Conservation (phyloP, 2,888 invertebrate genomes). For the Eupithecia tripunctaria region DNA sequence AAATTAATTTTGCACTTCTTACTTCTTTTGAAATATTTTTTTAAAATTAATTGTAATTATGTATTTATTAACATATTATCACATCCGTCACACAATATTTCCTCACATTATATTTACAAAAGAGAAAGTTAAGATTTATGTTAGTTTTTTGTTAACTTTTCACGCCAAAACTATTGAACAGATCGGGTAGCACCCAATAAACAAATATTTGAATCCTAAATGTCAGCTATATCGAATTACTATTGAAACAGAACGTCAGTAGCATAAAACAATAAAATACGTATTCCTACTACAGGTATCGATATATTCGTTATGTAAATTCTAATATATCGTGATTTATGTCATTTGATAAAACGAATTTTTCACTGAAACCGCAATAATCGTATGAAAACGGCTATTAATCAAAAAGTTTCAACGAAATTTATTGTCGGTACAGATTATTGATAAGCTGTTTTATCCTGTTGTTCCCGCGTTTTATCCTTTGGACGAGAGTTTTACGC, state of each 20-base stretch:
- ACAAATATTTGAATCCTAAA: not conserved
- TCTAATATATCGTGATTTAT: constrained; percentile 45
- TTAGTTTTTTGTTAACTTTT: not conserved
- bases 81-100: not conserved
- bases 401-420: constrained; percentile 65
- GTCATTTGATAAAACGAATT: constrained; percentile 47
- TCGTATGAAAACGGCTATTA: constrained; percentile 60
- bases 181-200: not conserved
- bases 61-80: too few species aligned
- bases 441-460: constrained; percentile 54
- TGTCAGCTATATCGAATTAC: not conserved
- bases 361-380: constrained; percentile 57
- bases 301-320: constrained; percentile 15
- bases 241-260: not conserved
- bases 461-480: constrained; percentile 55
- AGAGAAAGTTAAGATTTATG: not conserved
- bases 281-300: constrained; percentile 4
- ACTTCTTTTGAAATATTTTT: not conserved
- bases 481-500: constrained; percentile 40
- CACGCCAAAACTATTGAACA: not conserved
- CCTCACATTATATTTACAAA: not conserved
- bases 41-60: too few species aligned
- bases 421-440: constrained; percentile 67
- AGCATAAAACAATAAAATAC: constrained; percentile 6
- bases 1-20: not conserved